phyloP scores from a whole-genome alignment of 2,888 invertebrate species.

The Andrena dorsata region DNA sequence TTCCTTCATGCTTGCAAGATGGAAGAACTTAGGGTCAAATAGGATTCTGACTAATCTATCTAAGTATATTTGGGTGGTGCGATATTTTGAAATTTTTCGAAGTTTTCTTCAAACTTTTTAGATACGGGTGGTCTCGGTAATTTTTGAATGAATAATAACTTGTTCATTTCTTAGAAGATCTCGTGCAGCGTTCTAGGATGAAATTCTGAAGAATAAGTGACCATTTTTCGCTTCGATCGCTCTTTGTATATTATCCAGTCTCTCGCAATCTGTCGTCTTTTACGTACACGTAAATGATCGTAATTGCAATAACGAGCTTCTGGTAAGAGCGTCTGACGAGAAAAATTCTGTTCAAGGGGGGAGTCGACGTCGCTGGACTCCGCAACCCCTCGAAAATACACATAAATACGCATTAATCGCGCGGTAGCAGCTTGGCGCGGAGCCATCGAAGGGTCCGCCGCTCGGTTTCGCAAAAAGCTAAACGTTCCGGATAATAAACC shows the following conservation, averaged over 20 bases:
- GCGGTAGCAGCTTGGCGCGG: conserved; percentile 77
- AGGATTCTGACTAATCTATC: no score
- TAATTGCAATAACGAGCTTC: neutral
- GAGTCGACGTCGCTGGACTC: conserved; percentile 70
- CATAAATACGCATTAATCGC: conserved; percentile 83
- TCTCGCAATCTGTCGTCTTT: neutral
- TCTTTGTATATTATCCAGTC: no score
- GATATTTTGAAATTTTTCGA: no score
- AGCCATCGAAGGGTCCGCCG: conserved; percentile 81
- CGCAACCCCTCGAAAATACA: conserved; percentile 75
- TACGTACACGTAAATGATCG: neutral
- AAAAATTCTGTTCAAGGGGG: conserved; percentile 44
- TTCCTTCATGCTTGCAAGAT: neutral
- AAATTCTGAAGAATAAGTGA: no score
- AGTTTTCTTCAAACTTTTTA: no score
- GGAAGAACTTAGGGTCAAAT: no score
- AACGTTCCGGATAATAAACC: conserved; percentile 84
- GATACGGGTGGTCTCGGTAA: no score
- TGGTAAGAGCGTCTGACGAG: conserved; percentile 22
- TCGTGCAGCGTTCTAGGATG: no score
- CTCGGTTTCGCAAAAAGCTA: conserved; percentile 72
- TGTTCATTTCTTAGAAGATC: no score
- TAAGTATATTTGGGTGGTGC: no score
- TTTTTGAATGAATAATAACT: no score
- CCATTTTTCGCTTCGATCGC: no score